Conservation (phyloP, 2,113 vertebrate genomes). For the Sorex araneus region DNA sequence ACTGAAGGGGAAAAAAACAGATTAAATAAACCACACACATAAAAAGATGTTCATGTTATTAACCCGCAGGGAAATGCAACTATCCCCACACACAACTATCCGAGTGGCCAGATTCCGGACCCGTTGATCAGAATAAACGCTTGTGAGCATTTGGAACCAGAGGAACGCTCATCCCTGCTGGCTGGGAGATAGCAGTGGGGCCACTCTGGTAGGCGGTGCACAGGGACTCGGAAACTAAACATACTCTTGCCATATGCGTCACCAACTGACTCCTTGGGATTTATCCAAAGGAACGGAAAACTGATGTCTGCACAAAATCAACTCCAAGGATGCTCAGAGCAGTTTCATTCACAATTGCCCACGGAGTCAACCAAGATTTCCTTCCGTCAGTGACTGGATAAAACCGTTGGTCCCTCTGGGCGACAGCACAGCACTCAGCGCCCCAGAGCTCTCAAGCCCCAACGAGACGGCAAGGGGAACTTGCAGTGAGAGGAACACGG, state of each 20-base stretch:
- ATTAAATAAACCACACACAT: not conserved
- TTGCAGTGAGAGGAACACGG: not conserved
- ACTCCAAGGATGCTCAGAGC: not conserved
- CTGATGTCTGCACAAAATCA: not conserved
- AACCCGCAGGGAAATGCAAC: not conserved
- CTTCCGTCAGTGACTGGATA: not conserved
- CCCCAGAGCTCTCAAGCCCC: not conserved
- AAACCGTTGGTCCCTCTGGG: not conserved
- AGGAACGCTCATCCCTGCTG: not conserved
- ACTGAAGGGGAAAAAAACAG: too few species aligned
- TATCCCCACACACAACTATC: not conserved
- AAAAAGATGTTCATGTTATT: not conserved
- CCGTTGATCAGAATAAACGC: not conserved
- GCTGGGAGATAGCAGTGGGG: too few species aligned
- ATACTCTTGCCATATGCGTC: not conserved
- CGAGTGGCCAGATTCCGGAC: not conserved
- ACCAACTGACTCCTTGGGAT: not conserved
- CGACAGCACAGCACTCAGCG: not conserved
- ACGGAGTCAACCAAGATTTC: not conserved
- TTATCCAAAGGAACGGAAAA: not conserved
- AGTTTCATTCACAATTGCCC: not conserved
- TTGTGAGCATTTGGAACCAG: not conserved
- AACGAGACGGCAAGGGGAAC: not conserved
- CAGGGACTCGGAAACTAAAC: not conserved
- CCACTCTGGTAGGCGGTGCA: too few species aligned